Evolutionary conservation across 2,888 invertebrate genomes (phyloP), one percentile per base, ranked within the genome.

Genomic region (Agonopterix heracliana): DNA sequence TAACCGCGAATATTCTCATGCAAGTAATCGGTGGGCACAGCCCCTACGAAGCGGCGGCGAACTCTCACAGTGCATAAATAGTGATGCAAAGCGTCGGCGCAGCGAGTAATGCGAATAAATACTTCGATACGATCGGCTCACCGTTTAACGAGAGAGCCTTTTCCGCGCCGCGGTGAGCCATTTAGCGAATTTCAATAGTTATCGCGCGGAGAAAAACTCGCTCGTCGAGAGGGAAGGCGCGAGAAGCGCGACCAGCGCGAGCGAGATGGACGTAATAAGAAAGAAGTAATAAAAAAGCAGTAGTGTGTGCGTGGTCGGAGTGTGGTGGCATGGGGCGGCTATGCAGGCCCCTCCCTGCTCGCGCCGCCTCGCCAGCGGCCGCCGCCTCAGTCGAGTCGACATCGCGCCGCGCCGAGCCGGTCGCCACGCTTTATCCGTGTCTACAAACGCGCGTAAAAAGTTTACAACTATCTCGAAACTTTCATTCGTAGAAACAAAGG

Each of bases 181-280:
- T 88, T 88, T 87, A 87, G 87, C 87, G 84, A 87, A 87, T 87
- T 87, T 88, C 87, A 86, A 88, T 87, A 88, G 87, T 86, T 87
- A 88, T 84, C 87, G 78, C 84, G 74, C 69, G 74, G 82, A 86
- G 87, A 88, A 87, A 87, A 86, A 86, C 86, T 83, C 81, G 67
- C 68, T 71, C 60, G 64, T 45, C 61, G 82, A 84, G 69, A 68
- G 78, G 69, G 85, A 85, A 69, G 71, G 56, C 62, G 68, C 68
- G 68, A 64, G 63, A 55, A 55, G 60, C 56, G 66, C 63, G 58
- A 53, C 59, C 60, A 59, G 83, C 71, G 78, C 60, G 84, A 86
- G 78, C 73, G 79, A 74, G 86, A 86, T 74, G 72, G 78, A 68
- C 66, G 78, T 71, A 70, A 71, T 78, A 82, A 81, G 85, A 87